phyloP scores from a whole-genome alignment of 2,113 vertebrate genomes.

The Melanocharis versteri region DNA sequence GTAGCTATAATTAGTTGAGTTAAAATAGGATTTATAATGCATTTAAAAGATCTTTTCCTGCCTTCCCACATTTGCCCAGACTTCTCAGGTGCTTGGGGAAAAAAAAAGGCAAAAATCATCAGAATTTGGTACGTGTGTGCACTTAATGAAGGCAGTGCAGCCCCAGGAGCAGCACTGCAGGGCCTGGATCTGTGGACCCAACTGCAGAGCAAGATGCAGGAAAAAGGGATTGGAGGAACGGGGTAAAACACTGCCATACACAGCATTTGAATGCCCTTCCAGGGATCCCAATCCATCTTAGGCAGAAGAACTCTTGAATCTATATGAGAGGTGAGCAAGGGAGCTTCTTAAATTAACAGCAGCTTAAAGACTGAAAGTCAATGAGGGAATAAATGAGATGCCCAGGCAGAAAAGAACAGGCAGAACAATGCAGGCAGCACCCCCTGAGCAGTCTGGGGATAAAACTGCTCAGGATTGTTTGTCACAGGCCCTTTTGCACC shows the following conservation, averaged over 20 bases:
- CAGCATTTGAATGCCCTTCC: neutral
- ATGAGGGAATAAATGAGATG: neutral
- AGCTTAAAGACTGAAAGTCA: neutral
- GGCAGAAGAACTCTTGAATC: neutral
- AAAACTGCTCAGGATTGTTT: neutral
- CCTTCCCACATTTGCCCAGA: neutral
- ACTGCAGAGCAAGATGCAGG: neutral
- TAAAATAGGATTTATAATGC: neutral
- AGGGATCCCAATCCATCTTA: neutral
- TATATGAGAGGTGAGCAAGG: neutral
- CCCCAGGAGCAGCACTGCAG: neutral
- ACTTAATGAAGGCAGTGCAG: neutral
- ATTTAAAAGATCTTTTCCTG: conserved; percentile 18
- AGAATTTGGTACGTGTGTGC: neutral
- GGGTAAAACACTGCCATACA: neutral
- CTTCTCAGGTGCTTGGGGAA: neutral
- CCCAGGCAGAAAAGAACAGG: neutral
- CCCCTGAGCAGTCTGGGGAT: neutral
- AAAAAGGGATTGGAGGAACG: neutral
- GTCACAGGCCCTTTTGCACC: neutral
- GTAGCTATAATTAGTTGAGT: neutral
- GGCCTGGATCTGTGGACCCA: neutral
- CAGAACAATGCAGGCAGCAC: neutral
- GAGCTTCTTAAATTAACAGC: conserved; percentile 12
- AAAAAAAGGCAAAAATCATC: neutral